Base-by-base conservation (phyloP, 2,113 vertebrate genomes). In the Marcusenius ussheri region DNA sequence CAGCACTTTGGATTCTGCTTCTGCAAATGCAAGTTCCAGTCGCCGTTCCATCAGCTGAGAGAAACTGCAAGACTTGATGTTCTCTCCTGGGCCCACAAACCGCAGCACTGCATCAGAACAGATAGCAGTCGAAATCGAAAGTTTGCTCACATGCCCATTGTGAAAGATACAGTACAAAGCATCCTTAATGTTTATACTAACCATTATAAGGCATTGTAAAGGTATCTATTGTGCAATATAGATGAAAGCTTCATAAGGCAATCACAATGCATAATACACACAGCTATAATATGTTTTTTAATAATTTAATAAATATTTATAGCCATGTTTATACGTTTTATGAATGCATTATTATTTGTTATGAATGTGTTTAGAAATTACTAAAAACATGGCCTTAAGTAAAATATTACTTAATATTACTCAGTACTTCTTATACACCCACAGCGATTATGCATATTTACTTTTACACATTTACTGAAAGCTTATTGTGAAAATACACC, bases 1-100 rank as follows among this genome's bases (percentile, higher is more conserved):
- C 88, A 97, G 94, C 85, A 96, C 96, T 91, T 97, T 98, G 90
- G 95, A 95, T 93, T 98, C 97, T 0, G 97, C 98, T 92, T 98
- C 98, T 92, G 97, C 96, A 93, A 98, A 99, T 0, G 98, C 98
- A 88, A 96, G 98, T 95, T 97, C 96, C 6, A 99, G 95, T 56
- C 97, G 94, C 91, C 97, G 96, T 80, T 99, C 98, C 98, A 99
- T 99, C 39, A 97, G 97, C 95, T 98, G 98, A 90, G 95, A 96
- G 95, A 99, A 99, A 80, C 95, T 96, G 94, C 98, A 99, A 17
- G 97, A 98, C 47, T 96, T 96, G 24, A 98, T 97, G 56, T 99
- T 97, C 92, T 98, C 97, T 0, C 95, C 96, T 0, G 96, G 94
- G 86, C 97, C 97, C 93, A 99, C 97, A 94, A 99, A 99, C 95